Percentiles rank a stretch among this genome's conserved stretches.
These are phyloP conservation scores for Schizothorax lantsangensis DNA, from an alignment of 2,797 vertebrate species.

Conservation along the genomic window DNA sequence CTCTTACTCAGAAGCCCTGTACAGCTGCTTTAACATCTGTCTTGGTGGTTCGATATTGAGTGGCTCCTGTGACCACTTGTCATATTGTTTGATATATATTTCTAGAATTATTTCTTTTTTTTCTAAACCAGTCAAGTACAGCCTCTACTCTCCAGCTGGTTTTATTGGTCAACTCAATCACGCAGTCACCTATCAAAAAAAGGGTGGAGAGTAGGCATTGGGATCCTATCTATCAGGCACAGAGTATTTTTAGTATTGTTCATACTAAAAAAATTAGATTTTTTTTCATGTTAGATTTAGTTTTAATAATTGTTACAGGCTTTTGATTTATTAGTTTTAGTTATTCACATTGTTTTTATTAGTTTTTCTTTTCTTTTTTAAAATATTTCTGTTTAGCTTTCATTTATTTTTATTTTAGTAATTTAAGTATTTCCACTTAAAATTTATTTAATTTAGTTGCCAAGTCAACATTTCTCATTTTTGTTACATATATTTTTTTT, in stretches of 20 bases:
- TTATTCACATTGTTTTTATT: neutral
- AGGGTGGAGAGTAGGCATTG: neutral
- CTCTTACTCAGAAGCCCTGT: neutral
- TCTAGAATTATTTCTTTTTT: neutral
- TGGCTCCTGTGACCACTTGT: too few species aligned
- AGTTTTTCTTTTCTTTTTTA: neutral
- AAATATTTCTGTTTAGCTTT: neutral
- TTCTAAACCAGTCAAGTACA: neutral
- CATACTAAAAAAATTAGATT: too few species aligned
- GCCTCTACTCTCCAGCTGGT: neutral
- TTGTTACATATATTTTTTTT: neutral
- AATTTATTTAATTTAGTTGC: neutral
- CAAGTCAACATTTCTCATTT: neutral
- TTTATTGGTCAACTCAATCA: neutral
- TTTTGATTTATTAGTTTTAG: neutral
- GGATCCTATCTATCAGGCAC: too few species aligned
- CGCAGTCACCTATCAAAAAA: neutral
- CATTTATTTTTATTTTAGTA: neutral
- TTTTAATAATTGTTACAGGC: neutral
- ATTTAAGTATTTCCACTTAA: neutral
- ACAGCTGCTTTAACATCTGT: neutral
- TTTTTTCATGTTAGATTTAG: neutral
- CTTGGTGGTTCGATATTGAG: neutral
- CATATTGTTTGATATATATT: neutral
- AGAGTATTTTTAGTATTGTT: neutral